Percentiles rank a stretch among this genome's conserved stretches.
Conservation (phyloP, 2,113 vertebrate species). For the Epinephelus lanceolatus region DNA sequence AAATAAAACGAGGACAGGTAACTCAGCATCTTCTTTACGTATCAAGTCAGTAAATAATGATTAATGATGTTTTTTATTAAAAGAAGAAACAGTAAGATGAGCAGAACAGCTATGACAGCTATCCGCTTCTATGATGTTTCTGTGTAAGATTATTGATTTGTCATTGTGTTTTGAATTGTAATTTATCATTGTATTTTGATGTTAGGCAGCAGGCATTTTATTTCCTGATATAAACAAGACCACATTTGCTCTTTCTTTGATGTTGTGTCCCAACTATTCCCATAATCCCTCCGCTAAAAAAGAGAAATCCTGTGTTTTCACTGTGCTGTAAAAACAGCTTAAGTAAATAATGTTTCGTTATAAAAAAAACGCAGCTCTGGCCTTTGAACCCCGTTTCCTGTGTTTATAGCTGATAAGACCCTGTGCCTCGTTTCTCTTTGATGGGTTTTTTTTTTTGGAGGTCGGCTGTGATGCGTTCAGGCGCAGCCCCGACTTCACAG, state of each 20-base stretch:
- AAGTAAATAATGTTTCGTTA: slow-evolving; percentile 15
- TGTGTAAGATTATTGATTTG: not conserved
- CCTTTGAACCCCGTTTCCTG: slow-evolving; percentile 51
- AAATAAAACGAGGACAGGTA: slow-evolving; percentile 73
- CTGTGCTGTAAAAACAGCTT: not conserved
- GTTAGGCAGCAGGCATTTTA: not conserved
- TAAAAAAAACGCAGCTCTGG: not conserved
- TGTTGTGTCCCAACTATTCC: slow-evolving; percentile 7
- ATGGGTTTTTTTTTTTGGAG: slow-evolving; percentile 19
- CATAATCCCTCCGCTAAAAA: not conserved
- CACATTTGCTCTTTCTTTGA: not conserved
- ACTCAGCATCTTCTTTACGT: slow-evolving; percentile 37
- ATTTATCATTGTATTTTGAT: slow-evolving; percentile 6
- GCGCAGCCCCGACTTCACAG: slow-evolving; percentile 11
- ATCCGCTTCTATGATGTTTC: not conserved
- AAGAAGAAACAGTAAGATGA: not conserved
- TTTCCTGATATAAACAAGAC: not conserved
- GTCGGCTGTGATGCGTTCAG: slow-evolving; percentile 59
- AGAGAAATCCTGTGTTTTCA: not conserved
- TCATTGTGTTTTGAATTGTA: not conserved
- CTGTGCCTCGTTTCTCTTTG: slow-evolving; percentile 18
- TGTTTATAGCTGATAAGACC: slow-evolving; percentile 57
- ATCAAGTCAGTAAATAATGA: not conserved
- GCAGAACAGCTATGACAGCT: not conserved
- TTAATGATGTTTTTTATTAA: not conserved